A percentile compares a stretch with the other conserved stretches of the same genome.
Conservation (phyloP, 2,888 invertebrate species). For the Tetrapedia diversipes region DNA sequence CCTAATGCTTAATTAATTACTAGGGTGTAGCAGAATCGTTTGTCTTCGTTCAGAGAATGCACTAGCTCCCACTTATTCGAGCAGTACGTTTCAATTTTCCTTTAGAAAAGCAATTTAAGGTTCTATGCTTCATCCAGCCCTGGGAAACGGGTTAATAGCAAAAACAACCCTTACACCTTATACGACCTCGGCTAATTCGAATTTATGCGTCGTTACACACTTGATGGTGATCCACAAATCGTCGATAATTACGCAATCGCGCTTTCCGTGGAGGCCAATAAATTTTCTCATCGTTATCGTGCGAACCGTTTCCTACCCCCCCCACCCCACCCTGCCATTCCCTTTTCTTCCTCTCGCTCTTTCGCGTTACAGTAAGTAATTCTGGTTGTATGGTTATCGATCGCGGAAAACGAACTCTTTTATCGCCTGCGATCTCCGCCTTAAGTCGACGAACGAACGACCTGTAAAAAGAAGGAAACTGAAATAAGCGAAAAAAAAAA, state of each 20-base stretch:
- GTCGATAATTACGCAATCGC: slow-evolving; percentile 30
- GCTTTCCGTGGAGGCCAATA: not conserved
- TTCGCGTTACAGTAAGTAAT: slow-evolving; percentile 17
- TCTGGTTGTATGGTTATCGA: slow-evolving; percentile 39
- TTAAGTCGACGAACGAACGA: slow-evolving; percentile 44
- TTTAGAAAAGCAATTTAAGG: slow-evolving; percentile 1
- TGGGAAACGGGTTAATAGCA: not conserved
- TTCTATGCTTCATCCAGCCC: not conserved
- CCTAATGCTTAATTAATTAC: not conserved
- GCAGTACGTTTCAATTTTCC: not conserved
- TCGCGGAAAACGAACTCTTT: slow-evolving; percentile 32
- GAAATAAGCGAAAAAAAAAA: not conserved
- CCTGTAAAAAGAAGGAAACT: not conserved
- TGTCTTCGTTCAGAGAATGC: not conserved
- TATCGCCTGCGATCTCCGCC: slow-evolving; percentile 38
- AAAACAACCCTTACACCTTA: not conserved
- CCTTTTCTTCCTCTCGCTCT: not conserved
- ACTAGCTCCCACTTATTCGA: not conserved
- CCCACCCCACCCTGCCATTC: too few relatives aligned
- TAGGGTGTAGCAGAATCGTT: not conserved
- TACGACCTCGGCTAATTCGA: slow-evolving; percentile 9
- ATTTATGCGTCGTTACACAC: not conserved
- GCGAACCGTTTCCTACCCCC: too few relatives aligned
- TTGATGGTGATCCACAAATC: slow-evolving; percentile 15
- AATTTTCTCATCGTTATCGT: slow-evolving; percentile 23